These are phyloP conservation scores for Acinonyx jubatus DNA, from an alignment of 2,113 vertebrate genomes.

Conservation along the genomic window DNA sequence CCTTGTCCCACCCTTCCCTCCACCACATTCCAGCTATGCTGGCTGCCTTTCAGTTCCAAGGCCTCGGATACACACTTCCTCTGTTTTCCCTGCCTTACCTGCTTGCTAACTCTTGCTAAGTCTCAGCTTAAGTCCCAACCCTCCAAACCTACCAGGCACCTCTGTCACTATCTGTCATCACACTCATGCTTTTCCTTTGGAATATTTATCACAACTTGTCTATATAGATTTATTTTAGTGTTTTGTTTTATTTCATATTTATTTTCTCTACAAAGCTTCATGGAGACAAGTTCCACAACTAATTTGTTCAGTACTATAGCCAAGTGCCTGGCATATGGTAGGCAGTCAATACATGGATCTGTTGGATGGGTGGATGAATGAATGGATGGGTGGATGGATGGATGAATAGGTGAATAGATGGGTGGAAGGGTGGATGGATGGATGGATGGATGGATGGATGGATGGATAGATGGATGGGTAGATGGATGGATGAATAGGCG, in stretches of 20 bases:
- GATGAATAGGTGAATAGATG: background rate
- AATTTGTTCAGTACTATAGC: background rate
- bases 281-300: background rate
- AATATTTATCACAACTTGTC: background rate
- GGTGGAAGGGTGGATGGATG: rapidly evolving
- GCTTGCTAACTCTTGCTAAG: background rate
- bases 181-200: background rate
- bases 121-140: background rate
- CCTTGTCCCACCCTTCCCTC: background rate
- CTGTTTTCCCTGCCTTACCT: background rate
- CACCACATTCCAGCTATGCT: rapidly evolving
- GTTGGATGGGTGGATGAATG: background rate
- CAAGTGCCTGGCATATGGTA: background rate
- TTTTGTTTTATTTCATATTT: slow-evolving; percentile 41
- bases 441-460: background rate
- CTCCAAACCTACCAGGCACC: background rate
- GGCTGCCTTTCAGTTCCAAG: background rate
- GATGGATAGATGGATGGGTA: background rate
- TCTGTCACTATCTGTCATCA: background rate
- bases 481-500: background rate
- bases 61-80: background rate
- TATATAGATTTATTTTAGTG: background rate
- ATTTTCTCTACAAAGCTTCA: background rate
- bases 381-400: background rate
- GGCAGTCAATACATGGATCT: background rate